Evolutionary conservation across 2,888 invertebrate genomes (phyloP).

Genomic region (Drosophila multiciliata): DNA sequence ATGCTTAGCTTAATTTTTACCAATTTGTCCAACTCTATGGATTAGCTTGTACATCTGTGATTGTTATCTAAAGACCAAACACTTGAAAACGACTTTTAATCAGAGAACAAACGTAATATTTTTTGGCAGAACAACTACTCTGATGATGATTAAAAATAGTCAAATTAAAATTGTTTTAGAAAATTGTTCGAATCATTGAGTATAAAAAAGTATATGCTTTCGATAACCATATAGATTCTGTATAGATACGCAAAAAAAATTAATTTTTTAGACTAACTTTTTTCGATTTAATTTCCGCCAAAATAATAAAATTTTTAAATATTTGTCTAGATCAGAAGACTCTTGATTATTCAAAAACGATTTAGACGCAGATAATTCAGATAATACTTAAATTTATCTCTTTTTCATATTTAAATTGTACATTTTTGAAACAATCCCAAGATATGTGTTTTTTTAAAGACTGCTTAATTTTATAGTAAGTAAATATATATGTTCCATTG

Average conservation of each 20-base stretch:
- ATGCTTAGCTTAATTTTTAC: neutral
- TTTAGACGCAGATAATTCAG: neutral
- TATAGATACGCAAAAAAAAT: neutral
- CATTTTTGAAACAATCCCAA: neutral
- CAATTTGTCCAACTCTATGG: neutral
- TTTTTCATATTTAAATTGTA: neutral
- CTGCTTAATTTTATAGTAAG: neutral
- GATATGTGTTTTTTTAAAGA: neutral
- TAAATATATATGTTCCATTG: neutral
- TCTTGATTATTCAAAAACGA: neutral
- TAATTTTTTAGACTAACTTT: neutral
- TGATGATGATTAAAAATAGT: too few relatives aligned
- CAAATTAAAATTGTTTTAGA: too few relatives aligned
- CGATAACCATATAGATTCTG: neutral
- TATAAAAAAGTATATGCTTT: neutral
- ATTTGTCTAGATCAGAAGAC: neutral
- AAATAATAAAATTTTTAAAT: neutral
- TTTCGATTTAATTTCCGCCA: neutral
- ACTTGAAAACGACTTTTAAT: neutral
- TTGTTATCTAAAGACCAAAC: neutral
- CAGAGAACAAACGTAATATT: neutral
- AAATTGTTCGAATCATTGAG: too few relatives aligned
- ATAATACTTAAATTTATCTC: neutral
- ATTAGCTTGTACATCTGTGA: neutral
- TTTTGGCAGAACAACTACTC: too few relatives aligned